Base-by-base conservation (phyloP, 64 coral and sea anemone genomes). In the Hydrozoanthus tunicans region DNA sequence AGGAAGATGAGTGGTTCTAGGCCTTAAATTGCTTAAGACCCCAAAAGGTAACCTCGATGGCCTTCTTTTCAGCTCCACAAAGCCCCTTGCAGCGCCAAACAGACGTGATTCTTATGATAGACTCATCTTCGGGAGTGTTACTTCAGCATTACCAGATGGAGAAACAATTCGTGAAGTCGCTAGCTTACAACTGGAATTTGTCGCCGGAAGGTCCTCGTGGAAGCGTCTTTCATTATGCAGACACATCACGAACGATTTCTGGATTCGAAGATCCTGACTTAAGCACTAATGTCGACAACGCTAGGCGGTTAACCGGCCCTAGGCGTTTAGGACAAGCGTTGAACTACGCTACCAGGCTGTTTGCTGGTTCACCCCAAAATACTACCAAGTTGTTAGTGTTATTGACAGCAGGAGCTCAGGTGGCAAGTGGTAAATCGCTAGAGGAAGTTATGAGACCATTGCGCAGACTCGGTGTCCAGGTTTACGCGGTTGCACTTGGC, bases 91-190 rank as follows among this genome's bases (percentile, higher is more conserved):
- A 76, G 12, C 58, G 14, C n/a, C 55, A 89, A 12, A 52, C 80
- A 25, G 92, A 93, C 73, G 92, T 96, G 26, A 85, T 96, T 52
- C 93, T 96, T 24, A 25, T 96, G 12, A 73, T 96, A 83, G 94
- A 96, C 51, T 96, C 94, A 12, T 91, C 94, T 80, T 91, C 91
- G 0, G 27, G 73, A 56, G 80, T 93, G 9, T 69, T 69, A 14
- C 85, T 56, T 53, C 56, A 79, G n/a, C 55, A 96, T 51, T 93
- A 90, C 62, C 6, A 76, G 59, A 79, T 85, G 78, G 72, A 96
- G 82, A 93, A 96, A 83, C 53, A 86, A 3, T 86, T 96, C 20
- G 82, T 96, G 11, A 93, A 96, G 59, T 72, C 57, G 4, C 58
- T 96, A n/a, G 91, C 94, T 56, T 66, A 91, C 73, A 59, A 85